Evolutionary conservation across 2,888 invertebrate species (phyloP).

Genomic region (Lypha dubia): DNA sequence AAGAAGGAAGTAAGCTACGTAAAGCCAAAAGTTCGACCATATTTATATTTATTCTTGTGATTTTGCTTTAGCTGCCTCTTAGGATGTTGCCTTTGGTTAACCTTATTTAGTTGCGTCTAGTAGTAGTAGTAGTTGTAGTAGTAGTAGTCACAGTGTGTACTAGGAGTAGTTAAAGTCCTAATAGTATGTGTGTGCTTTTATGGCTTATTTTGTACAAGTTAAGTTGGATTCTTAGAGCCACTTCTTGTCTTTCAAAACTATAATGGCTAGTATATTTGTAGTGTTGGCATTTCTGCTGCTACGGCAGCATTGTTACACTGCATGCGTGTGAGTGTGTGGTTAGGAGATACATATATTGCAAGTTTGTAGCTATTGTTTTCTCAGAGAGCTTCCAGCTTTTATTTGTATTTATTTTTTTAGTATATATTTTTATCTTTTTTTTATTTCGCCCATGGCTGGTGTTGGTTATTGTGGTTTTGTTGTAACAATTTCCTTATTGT

Average conservation of each 20-base stretch:
- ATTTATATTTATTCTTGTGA: slow-evolving; percentile 47
- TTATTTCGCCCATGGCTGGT: slow-evolving; percentile 45
- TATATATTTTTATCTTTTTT: neutral
- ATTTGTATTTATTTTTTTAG: slow-evolving; percentile 63
- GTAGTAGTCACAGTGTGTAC: too few species aligned
- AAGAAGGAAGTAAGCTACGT: slow-evolving; percentile 68
- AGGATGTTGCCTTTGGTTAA: slow-evolving; percentile 25
- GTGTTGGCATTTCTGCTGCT: slow-evolving; percentile 4
- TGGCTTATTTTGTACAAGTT: slow-evolving; percentile 64
- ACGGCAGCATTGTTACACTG: neutral
- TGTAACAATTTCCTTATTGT: slow-evolving; percentile 71
- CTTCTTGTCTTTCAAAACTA: slow-evolving; percentile 57
- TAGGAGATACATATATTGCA: too few species aligned
- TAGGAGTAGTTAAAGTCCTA: neutral
- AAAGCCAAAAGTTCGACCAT: slow-evolving; percentile 65
- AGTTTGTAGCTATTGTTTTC: slow-evolving; percentile 1
- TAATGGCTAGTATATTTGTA: slow-evolving; percentile 46
- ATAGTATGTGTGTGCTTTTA: slow-evolving; percentile 33
- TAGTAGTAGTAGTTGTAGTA: neutral
- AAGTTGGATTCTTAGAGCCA: slow-evolving; percentile 55
- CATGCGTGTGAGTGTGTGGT: neutral
- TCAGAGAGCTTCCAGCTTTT: slow-evolving; percentile 54
- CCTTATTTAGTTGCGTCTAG: slow-evolving; percentile 7
- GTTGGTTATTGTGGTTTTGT: slow-evolving; percentile 68
- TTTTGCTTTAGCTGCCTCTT: slow-evolving; percentile 32